Evolutionary conservation across 2,888 invertebrate species (phyloP).

Genomic region (Quadroppia sp.): DNA sequence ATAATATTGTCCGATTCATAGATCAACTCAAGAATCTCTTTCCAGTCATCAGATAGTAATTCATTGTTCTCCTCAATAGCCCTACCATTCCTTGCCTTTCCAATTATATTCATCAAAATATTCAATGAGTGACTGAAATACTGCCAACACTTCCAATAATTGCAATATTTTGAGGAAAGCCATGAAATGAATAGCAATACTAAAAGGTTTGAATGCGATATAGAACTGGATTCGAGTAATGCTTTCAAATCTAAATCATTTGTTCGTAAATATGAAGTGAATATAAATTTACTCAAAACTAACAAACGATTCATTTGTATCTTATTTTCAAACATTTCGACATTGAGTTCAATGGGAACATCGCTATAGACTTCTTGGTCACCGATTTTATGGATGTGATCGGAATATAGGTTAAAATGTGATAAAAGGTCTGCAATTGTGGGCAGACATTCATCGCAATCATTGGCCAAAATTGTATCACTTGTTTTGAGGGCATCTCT

Average conservation of each 20-base stretch:
- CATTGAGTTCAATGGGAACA: conserved; percentile 43
- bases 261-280: conserved; percentile 10
- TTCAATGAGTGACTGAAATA: conserved; percentile 9
- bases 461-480: neutral
- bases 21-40: conserved; percentile 37
- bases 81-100: neutral
- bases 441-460: neutral
- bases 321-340: neutral
- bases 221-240: conserved; percentile 10
- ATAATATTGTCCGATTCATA: conserved; percentile 37
- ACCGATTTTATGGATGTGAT: conserved; percentile 44
- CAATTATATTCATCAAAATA: conserved; percentile 15
- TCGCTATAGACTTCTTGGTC: conserved; percentile 41
- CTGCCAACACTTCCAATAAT: conserved; percentile 41
- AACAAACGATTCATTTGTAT: neutral
- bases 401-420: conserved; percentile 43
- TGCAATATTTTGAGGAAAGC: conserved; percentile 33
- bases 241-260: conserved; percentile 17
- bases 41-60: conserved; percentile 10
- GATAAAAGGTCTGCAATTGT: conserved; percentile 38
- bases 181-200: conserved; percentile 38
- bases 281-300: conserved; percentile 33
- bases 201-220: conserved; percentile 32
- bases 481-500: conserved; percentile 21
- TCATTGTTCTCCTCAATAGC: conserved; percentile 9